These are phyloP conservation scores for Incurvaria masculella DNA, from an alignment of 2,888 invertebrate genomes.

Conservation along the genomic window DNA sequence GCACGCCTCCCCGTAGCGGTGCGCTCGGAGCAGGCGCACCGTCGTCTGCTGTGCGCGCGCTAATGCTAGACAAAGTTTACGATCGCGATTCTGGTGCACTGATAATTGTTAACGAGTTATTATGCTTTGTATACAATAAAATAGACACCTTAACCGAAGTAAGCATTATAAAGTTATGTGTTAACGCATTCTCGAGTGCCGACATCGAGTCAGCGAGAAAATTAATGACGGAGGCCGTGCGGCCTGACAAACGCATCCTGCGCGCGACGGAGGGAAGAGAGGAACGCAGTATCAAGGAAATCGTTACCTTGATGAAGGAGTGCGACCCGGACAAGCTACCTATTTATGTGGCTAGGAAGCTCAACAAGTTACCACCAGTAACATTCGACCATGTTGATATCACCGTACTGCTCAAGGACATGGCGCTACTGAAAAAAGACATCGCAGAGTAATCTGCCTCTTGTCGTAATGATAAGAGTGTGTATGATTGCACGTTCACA, in stretches of 20 bases:
- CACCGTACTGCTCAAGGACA: constrained; percentile 2
- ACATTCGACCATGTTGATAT: constrained; percentile 4
- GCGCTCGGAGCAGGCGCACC: too few relatives aligned
- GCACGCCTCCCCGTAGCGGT: too few relatives aligned
- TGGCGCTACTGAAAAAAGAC: background rate
- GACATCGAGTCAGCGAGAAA: background rate
- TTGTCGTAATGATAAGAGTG: background rate
- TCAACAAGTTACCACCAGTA: constrained; percentile 4
- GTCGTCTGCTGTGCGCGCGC: too few relatives aligned
- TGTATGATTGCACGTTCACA: background rate
- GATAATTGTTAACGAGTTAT: background rate
- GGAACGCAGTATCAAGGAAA: constrained; percentile 2
- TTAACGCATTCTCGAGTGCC: background rate
- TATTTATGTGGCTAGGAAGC: constrained; percentile 2
- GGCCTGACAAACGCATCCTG: background rate
- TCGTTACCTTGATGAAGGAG: background rate
- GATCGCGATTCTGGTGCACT: too few relatives aligned
- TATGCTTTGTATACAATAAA: background rate
- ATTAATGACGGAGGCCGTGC: background rate
- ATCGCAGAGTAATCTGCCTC: background rate
- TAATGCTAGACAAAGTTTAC: too few relatives aligned
- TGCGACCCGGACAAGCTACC: constrained; percentile 1
- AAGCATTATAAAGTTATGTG: background rate
- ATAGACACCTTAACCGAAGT: background rate
- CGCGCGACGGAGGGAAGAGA: background rate